A percentile compares a stretch with the other conserved stretches of the same genome.
Conservation (phyloP, 2,888 invertebrate species). For the Yponomeuta malinellus region DNA sequence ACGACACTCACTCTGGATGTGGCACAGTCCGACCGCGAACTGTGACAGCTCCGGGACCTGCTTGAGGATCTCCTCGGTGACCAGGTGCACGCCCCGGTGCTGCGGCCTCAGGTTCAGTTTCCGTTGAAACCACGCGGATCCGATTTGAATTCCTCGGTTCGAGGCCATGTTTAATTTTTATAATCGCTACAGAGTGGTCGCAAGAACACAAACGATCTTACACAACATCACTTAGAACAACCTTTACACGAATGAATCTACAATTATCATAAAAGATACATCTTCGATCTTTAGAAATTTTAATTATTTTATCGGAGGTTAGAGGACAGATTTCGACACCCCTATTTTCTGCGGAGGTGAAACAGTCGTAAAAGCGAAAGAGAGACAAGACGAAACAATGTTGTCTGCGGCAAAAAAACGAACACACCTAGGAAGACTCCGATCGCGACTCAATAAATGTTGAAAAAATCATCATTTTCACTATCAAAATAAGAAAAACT, state of each 20-base stretch:
- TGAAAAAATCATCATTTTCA: too few relatives aligned
- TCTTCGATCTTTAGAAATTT: constrained; percentile 72
- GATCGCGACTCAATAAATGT: too few relatives aligned
- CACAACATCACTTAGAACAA: constrained; percentile 75
- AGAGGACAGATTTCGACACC: constrained; percentile 74
- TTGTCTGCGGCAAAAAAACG: constrained; percentile 47
- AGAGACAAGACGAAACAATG: constrained; percentile 53
- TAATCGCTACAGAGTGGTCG: constrained; percentile 72
- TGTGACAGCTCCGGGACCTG: constrained; percentile 96
- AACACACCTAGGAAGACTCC: too few relatives aligned
- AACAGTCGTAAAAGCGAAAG: constrained; percentile 67
- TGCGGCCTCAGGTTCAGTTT: constrained; percentile 97
- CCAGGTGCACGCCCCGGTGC: constrained; percentile 97
- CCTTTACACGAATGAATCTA: constrained; percentile 76
- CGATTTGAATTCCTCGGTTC: constrained; percentile 94
- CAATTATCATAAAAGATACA: constrained; percentile 83
- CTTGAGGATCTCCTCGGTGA: constrained; percentile 96
- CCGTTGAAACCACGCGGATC: constrained; percentile 98
- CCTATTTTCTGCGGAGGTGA: constrained; percentile 77
- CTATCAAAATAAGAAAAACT: too few relatives aligned
- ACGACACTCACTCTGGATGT: constrained; percentile 93
- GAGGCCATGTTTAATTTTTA: constrained; percentile 86
- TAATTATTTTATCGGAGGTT: constrained; percentile 74
- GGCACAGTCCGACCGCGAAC: constrained; percentile 96
- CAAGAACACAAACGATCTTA: constrained; percentile 72